Evolutionary conservation across 1,140 invertebrate genomes (phyloP).

Genomic region (Orchestia grillus): DNA sequence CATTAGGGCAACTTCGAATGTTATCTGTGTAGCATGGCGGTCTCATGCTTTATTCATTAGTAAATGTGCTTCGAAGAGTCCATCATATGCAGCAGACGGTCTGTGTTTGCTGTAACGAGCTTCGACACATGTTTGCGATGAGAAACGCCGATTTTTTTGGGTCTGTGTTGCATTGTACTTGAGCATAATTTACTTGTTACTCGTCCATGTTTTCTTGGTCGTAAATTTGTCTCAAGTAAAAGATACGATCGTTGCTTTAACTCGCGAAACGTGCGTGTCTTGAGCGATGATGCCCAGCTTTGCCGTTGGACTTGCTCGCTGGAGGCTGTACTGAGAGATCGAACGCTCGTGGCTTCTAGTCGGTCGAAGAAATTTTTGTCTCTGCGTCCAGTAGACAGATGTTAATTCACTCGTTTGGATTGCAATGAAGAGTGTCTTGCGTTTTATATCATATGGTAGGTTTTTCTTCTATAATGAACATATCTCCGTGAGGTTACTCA

Average conservation of each 20-base stretch:
- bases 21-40: constrained; percentile 33
- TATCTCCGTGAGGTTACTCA: not conserved
- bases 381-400: constrained; percentile 5
- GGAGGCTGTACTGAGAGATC: not conserved
- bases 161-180: constrained; percentile 39
- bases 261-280: constrained; percentile 30
- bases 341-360: not conserved
- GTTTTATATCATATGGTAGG: not conserved
- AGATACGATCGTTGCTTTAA: constrained; percentile 54
- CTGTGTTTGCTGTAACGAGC: constrained; percentile 30
- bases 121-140: constrained; percentile 51
- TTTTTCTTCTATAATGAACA: constrained; percentile 40
- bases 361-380: not conserved
- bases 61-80: constrained; percentile 21
- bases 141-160: constrained; percentile 20
- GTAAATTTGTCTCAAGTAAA: constrained; percentile 54
- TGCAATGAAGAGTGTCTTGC: not conserved
- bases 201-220: constrained; percentile 31
- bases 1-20: constrained; percentile 40
- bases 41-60: constrained; percentile 56
- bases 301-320: constrained; percentile 37
- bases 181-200: constrained; percentile 52
- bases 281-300: constrained; percentile 10
- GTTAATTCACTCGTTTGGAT: not conserved
- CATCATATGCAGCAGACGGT: not conserved